These are phyloP conservation scores for Petrolisthes cinctipes DNA, from an alignment of 2,888 invertebrate species.

Conservation along the genomic window DNA sequence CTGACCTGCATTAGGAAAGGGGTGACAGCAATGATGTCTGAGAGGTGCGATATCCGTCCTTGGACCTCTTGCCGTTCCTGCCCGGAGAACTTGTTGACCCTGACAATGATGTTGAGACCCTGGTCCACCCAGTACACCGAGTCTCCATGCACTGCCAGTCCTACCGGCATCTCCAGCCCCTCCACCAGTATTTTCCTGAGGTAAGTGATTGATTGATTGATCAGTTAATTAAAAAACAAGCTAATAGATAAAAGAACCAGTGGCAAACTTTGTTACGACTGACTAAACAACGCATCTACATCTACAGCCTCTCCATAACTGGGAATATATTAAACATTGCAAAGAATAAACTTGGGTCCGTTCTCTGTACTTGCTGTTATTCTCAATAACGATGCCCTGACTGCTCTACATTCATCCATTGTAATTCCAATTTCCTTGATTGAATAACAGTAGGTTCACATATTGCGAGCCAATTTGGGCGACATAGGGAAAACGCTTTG, in stretches of 20 bases:
- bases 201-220: too few species aligned
- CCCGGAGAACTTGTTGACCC: slow-evolving; percentile 75
- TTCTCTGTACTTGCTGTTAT: too few species aligned
- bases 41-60: slow-evolving; percentile 44
- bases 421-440: too few species aligned
- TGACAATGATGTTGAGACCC: slow-evolving; percentile 78
- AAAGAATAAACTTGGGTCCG: too few species aligned
- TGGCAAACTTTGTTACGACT: background rate
- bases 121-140: slow-evolving; percentile 84
- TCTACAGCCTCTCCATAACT: background rate
- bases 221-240: background rate
- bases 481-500: too few species aligned
- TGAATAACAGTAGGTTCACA: too few species aligned
- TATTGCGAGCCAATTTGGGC: too few species aligned
- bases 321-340: too few species aligned
- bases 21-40: slow-evolving; percentile 58
- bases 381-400: too few species aligned
- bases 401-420: too few species aligned
- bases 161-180: slow-evolving; percentile 76
- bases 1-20: slow-evolving; percentile 37
- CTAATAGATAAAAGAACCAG: background rate
- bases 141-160: slow-evolving; percentile 76
- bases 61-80: slow-evolving; percentile 51
- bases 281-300: background rate
- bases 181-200: slow-evolving; percentile 67